Base-by-base conservation (phyloP, 2,797 vertebrate genomes). In the Eptatretus atami region DNA sequence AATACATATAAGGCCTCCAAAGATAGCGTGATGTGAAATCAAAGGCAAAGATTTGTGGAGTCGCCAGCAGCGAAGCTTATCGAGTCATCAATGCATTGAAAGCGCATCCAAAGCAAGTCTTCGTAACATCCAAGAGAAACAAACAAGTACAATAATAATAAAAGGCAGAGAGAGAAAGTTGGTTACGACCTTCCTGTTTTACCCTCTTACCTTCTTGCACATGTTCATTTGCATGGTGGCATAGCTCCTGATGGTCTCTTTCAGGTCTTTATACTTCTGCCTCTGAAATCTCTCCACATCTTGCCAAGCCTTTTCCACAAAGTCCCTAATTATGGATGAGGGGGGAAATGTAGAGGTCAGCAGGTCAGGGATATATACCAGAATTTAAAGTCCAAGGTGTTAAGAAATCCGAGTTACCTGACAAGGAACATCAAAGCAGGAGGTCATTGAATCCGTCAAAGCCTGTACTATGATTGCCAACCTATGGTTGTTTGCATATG, bases 191-290 rank as follows among this genome's bases (percentile, higher is more conserved):
- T 65, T 14, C 10, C 13, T 24, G 15, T 52, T 9, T 25, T 53
- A 15, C 15, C 13, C 13, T 67, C 74, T 0, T 70, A 92, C 88
- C 84, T 95, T 95, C 74, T 90, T 95, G 71, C 87, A 94, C 85
- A 94, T 82, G 74, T 80, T 82, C 68, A 94, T 86, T 68, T 95
- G 88, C 86, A 94, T 93, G 54, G 86, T 76, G 1, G 88, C 87
- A 6, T 90, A 92, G 71, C 77, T 85, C 69, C 88, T 80, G 63
- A 95, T 80, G 0, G 87, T 84, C 65, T 94, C 88, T 68, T 80
- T 80, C 67, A 94, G 73, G 66, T 95, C 87, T 8, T 73, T 79
- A 69, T 93, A 84, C 73, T 93, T 94, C 69, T 93, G 85, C 65
- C 86, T 82, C 70, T 81, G 84, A 65, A 94, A 94, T 57, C 82